phyloP scores from a whole-genome alignment of 2,797 vertebrate genomes.

The Phaenicophaeus curvirostris region DNA sequence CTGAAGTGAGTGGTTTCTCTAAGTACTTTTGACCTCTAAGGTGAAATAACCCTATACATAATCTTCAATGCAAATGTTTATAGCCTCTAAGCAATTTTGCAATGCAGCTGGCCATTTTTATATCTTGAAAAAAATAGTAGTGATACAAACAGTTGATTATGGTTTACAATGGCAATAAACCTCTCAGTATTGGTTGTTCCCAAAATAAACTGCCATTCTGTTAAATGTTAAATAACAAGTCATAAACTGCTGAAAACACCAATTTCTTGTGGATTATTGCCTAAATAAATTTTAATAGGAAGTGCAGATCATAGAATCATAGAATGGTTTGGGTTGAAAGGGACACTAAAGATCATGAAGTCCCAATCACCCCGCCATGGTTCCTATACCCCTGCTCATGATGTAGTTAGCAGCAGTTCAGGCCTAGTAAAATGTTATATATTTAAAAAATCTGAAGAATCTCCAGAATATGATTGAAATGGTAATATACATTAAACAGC shows the following conservation, averaged over 20 bases:
- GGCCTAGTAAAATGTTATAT: slow-evolving; percentile 41
- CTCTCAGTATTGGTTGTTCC: slow-evolving; percentile 78
- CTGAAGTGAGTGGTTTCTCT: background rate
- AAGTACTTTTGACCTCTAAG: slow-evolving; percentile 42
- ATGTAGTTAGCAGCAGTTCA: slow-evolving; percentile 65
- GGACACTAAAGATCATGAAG: no score
- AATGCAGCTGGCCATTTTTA: slow-evolving; percentile 69
- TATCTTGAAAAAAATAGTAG: slow-evolving; percentile 70
- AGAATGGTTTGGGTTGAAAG: no score
- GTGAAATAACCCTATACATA: slow-evolving; percentile 24
- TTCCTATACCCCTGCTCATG: background rate
- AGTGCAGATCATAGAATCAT: background rate
- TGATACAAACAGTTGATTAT: slow-evolving; percentile 77
- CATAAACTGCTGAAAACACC: slow-evolving; percentile 81
- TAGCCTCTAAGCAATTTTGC: slow-evolving; percentile 50
- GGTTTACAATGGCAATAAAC: slow-evolving; percentile 81
- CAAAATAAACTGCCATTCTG: slow-evolving; percentile 81
- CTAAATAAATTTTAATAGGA: slow-evolving; percentile 76
- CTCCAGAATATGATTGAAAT: background rate
- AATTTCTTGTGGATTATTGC: slow-evolving; percentile 79
- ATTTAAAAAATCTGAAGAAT: background rate
- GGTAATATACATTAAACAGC: background rate
- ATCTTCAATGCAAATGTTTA: slow-evolving; percentile 49
- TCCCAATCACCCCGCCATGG: no score
- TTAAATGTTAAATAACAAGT: slow-evolving; percentile 84